These are phyloP conservation scores for Lepidurus couesii DNA, from an alignment of 1,140 invertebrate genomes.

Conservation along the genomic window DNA sequence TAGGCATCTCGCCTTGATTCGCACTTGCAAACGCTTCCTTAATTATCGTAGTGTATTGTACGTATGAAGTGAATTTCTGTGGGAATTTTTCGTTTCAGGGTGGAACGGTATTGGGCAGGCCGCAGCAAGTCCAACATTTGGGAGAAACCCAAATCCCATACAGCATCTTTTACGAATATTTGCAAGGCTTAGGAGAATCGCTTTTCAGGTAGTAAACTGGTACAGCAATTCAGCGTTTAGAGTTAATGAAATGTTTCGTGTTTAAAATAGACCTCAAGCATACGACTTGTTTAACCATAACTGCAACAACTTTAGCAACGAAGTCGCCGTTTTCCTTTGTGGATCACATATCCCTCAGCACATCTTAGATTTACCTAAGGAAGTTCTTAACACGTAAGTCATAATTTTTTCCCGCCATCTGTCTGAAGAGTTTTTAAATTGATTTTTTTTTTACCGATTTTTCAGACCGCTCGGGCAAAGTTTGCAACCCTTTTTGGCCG, in stretches of 20 bases:
- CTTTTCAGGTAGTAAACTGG: conserved; percentile 56
- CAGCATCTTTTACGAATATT: conserved; percentile 73
- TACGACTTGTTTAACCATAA: conserved; percentile 82
- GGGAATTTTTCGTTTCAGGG: conserved; percentile 53
- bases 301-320: conserved; percentile 84
- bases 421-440: background rate
- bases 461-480: conserved; percentile 55
- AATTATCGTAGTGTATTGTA: conserved; percentile 29
- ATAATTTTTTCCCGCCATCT: background rate
- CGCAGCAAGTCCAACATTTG: conserved; percentile 61
- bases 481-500: conserved; percentile 52
- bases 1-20: conserved; percentile 10
- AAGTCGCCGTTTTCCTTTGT: conserved; percentile 76
- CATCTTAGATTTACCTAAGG: conserved; percentile 74
- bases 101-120: conserved; percentile 67
- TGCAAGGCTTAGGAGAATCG: conserved; percentile 65
- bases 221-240: background rate
- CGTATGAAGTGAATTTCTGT: conserved; percentile 39
- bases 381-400: conserved; percentile 64
- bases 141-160: conserved; percentile 76
- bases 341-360: conserved; percentile 74
- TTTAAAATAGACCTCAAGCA: conserved; percentile 54
- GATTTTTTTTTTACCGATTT: too few species aligned
- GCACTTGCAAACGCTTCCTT: background rate
- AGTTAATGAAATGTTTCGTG: background rate